Evolutionary conservation across 92 coral and sea anemone species (phyloP).

Genomic region (Scolanthus callimorphus): DNA sequence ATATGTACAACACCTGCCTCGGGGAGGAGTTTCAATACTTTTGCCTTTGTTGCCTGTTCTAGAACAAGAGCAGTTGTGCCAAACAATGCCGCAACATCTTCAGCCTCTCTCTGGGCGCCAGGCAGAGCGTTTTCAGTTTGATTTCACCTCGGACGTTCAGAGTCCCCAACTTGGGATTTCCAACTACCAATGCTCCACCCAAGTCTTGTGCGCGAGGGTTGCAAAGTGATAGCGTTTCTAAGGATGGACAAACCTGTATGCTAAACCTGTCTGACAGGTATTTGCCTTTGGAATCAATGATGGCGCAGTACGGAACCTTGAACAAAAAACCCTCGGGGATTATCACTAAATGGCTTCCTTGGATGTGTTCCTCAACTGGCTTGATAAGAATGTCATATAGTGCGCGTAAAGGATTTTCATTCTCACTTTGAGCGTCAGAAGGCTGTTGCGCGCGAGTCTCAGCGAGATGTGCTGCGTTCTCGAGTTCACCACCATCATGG

Average conservation of each 20-base stretch:
- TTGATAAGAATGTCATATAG: slow-evolving; percentile 18
- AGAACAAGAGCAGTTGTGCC: slow-evolving; percentile 9
- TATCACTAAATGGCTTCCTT: slow-evolving; percentile 28
- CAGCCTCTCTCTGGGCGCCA: slow-evolving; percentile 24
- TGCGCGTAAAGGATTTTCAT: slow-evolving; percentile 7
- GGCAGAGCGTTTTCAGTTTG: slow-evolving; percentile 7
- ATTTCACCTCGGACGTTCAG: slow-evolving; percentile 2
- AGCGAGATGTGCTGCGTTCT: neutral
- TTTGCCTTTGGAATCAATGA: slow-evolving; percentile 17
- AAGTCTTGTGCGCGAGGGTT: slow-evolving; percentile 2
- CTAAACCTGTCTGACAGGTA: slow-evolving; percentile 18
- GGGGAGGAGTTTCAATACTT: slow-evolving; percentile 10
- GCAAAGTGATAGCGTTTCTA: slow-evolving; percentile 16
- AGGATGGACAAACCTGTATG: slow-evolving; percentile 32
- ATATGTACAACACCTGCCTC: slow-evolving; percentile 28
- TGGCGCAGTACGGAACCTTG: slow-evolving; percentile 28
- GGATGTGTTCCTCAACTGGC: slow-evolving; percentile 13
- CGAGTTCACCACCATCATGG: too few species aligned
- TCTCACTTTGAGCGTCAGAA: too few species aligned
- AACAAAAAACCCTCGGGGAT: slow-evolving; percentile 31
- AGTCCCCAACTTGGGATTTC: slow-evolving; percentile 14
- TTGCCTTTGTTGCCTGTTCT: slow-evolving; percentile 15
- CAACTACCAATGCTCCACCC: slow-evolving; percentile 19
- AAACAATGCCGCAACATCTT: slow-evolving; percentile 16
- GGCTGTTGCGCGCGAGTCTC: too few species aligned